Base-by-base conservation (phyloP, 37 sponge, comb jelly and placozoan genomes). In the Lycopodina hypogea region DNA sequence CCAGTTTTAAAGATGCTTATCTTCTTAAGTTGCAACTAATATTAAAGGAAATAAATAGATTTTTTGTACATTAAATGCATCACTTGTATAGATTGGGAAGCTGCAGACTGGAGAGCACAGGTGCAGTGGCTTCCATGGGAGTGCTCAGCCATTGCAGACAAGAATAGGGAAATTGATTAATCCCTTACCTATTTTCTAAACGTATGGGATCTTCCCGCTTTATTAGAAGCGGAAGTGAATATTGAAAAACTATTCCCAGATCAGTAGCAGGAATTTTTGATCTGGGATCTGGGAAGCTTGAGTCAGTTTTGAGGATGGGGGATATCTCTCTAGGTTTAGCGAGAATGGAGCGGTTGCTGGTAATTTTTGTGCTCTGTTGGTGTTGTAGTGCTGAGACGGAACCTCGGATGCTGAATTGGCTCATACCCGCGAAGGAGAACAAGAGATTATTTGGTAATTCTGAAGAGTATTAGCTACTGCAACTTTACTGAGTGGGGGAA, bases 11-110 rank as follows among this genome's bases (percentile, higher is more conserved):
- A 39, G 48, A 65, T 63, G n/a, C n/a, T n/a, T n/a, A n/a, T n/a
- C 18, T 18, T 53, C 17, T 53, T 18, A 18, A 18, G 14, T 53
- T 53, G 14, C 14, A n/a, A n/a, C n/a, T 8, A 52, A 15, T 52
- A 18, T 52, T 52, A 18, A 11, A 52, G 53, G 11, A 15, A 18
- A 58, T 58, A 58, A 58, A 4, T 14, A 58, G 26, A 18, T 14
- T 26, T 58, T n/a, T 9, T 12, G 42, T 19, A n/a, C 3, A 4
- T 17, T 8, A 24, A 29, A 12, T 19, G 14, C 1, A 45, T 40
- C 36, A 80, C 87, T 51, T 87, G 70, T 23, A 91, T 35, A n/a
- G 84, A 69, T 52, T 91, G 92, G 39, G 74, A 32, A 17, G 62
- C 78, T 60, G 78, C 48, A 19, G 64, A 36, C 22, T 56, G 66